Evolutionary conservation across 2,113 vertebrate genomes (phyloP).

Genomic region (Pseudonaja textilis): DNA sequence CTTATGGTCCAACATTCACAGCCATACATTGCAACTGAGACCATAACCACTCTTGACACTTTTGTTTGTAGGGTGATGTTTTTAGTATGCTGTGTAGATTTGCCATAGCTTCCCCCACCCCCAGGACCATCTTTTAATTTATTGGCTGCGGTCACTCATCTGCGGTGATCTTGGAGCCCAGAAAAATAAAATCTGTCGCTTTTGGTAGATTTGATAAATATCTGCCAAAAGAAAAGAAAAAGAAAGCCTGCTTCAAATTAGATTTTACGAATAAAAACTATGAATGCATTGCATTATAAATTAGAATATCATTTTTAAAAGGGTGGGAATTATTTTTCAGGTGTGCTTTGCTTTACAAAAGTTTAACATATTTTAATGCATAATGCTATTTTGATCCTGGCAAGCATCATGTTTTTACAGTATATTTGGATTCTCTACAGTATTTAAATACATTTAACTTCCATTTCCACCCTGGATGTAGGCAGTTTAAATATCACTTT

Average conservation of each 20-base stretch:
- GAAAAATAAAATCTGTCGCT: no score
- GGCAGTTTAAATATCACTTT: slow-evolving; percentile 21
- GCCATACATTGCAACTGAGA: no score
- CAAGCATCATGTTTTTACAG: slow-evolving; percentile 33
- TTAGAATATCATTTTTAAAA: slow-evolving; percentile 34
- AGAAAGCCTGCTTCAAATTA: not conserved
- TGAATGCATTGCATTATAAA: slow-evolving; percentile 26
- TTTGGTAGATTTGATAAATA: not conserved
- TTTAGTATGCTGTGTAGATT: no score
- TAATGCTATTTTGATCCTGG: slow-evolving; percentile 40
- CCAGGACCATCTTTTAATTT: no score
- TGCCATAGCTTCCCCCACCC: no score
- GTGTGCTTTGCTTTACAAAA: slow-evolving; percentile 46
- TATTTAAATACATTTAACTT: not conserved
- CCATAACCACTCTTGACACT: no score
- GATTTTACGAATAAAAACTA: not conserved
- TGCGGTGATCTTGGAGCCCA: no score
- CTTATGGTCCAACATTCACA: no score
- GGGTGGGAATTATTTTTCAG: not conserved
- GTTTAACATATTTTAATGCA: slow-evolving; percentile 26
- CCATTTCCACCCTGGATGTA: slow-evolving; percentile 11
- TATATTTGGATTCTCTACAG: slow-evolving; percentile 14
- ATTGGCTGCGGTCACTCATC: no score
- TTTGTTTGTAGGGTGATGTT: no score
- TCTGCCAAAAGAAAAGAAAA: not conserved